These are phyloP conservation scores for Vesta saturnalis DNA, from an alignment of 2,888 invertebrate genomes.

Conservation along the genomic window DNA sequence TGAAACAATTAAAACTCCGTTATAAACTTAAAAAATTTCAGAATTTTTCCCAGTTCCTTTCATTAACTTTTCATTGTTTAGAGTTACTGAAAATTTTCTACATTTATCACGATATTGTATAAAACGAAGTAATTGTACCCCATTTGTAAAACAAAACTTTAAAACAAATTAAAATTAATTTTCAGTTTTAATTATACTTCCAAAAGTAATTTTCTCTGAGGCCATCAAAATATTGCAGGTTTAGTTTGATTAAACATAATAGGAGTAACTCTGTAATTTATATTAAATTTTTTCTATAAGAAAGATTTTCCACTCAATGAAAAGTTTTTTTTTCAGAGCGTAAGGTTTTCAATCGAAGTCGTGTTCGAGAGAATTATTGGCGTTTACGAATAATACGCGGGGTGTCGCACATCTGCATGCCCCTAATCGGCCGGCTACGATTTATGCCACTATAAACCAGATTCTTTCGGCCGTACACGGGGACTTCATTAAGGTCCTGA, in stretches of 20 bases:
- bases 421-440: constrained; percentile 57
- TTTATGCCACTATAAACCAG: constrained; percentile 60
- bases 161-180: constrained; percentile 1
- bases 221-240: neutral
- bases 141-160: constrained; percentile 1
- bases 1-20: no score
- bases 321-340: constrained; percentile 1
- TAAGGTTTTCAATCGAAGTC: constrained; percentile 49
- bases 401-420: constrained; percentile 59
- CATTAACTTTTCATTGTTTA: neutral
- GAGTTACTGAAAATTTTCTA: neutral
- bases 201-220: constrained; percentile 1
- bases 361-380: constrained; percentile 54
- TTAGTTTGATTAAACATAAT: neutral
- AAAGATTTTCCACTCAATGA: neutral
- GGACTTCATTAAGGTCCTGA: constrained; percentile 60
- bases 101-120: neutral
- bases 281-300: no score
- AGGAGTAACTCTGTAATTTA: neutral
- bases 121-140: neutral
- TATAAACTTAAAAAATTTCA: neutral
- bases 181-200: constrained; percentile 1
- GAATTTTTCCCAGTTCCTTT: neutral
- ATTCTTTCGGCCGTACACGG: constrained; percentile 58
- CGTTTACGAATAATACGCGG: constrained; percentile 44